Conservation (phyloP, 2,113 vertebrate genomes). For the Coracopsis vasa region DNA sequence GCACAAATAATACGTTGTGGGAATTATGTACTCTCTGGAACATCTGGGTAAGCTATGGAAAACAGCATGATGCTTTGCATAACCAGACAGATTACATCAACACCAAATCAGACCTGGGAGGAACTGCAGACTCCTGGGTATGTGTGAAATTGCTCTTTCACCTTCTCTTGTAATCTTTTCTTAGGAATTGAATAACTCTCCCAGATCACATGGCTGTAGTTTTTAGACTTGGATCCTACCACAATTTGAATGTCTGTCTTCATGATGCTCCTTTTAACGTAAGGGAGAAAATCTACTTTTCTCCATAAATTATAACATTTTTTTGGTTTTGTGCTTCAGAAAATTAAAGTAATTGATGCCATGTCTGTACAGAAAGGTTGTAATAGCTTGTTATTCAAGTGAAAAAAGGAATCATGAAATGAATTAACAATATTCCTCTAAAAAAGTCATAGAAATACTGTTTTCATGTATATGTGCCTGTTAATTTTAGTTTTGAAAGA, state of each 20-base stretch:
- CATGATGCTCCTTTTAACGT: neutral
- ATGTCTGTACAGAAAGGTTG: neutral
- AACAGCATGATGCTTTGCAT: neutral
- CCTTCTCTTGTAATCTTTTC: neutral
- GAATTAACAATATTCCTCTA: neutral
- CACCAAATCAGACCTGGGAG: neutral
- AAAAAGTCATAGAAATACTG: neutral
- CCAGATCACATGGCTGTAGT: neutral
- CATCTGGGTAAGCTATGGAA: slow-evolving; percentile 1
- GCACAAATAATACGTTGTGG: neutral
- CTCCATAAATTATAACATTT: neutral
- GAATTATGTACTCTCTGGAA: neutral
- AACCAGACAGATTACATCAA: neutral
- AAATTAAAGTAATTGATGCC: neutral
- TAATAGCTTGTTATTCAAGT: neutral
- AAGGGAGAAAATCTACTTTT: neutral
- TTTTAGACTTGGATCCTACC: neutral
- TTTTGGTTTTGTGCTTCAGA: neutral
- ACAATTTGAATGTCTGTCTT: neutral
- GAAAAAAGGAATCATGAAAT: neutral
- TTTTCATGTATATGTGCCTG: neutral
- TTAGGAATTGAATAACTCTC: neutral
- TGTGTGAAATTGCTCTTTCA: neutral
- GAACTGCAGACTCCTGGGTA: neutral
- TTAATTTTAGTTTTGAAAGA: neutral